phyloP scores from a whole-genome alignment of 2,113 vertebrate genomes.

The Salminus brasiliensis region DNA sequence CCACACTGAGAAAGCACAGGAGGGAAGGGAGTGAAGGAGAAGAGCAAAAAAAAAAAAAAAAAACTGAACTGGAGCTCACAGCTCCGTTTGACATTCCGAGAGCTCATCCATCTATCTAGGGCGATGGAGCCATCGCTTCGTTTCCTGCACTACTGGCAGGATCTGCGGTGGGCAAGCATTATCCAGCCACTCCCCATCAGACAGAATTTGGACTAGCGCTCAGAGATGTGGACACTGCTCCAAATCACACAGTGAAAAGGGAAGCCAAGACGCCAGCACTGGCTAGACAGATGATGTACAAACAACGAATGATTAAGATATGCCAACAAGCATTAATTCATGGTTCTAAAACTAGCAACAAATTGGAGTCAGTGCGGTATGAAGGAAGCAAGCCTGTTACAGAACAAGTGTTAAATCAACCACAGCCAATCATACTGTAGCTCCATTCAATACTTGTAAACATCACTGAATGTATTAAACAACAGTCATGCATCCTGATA shows the following conservation, averaged over 20 bases:
- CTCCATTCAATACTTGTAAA: background rate
- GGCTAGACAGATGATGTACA: background rate
- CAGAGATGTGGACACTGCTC: constrained; percentile 19
- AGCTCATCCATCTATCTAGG: constrained; percentile 49
- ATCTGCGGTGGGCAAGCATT: constrained; percentile 1
- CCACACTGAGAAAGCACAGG: constrained; percentile 23
- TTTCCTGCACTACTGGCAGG: constrained; percentile 37
- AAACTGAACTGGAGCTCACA: constrained; percentile 39
- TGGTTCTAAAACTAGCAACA: background rate
- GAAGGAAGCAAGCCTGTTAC: background rate
- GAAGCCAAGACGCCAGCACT: background rate
- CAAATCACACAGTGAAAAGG: background rate
- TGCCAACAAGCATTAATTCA: background rate
- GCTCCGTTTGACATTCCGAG: constrained; percentile 52
- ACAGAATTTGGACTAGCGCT: constrained; percentile 58
- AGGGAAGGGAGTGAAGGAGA: constrained; percentile 29
- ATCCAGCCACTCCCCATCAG: constrained; percentile 25
- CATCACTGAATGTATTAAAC: no score
- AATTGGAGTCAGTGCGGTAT: background rate
- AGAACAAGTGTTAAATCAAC: background rate
- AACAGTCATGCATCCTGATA: no score
- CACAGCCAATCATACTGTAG: background rate
- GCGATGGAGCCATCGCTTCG: constrained; percentile 1
- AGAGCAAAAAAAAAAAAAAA: constrained; percentile 27
- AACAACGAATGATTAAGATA: background rate